phyloP scores from a whole-genome alignment of 2,797 vertebrate species.

The Pelobates cultripes region DNA sequence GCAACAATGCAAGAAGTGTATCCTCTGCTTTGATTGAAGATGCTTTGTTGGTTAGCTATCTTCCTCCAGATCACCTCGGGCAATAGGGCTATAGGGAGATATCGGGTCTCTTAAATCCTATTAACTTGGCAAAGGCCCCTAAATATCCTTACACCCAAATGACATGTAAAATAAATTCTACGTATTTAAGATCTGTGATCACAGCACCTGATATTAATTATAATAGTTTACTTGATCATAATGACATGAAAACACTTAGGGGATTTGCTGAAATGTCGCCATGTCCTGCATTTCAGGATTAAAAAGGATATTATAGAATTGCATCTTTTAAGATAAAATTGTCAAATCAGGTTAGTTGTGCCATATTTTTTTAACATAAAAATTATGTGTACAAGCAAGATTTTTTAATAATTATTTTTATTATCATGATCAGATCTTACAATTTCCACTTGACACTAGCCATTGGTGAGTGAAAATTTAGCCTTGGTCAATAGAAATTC shows the following conservation, averaged over 20 bases:
- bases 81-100: slow-evolving; percentile 46
- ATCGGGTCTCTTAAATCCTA: slow-evolving; percentile 60
- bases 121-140: slow-evolving; percentile 27
- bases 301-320: too few relatives aligned
- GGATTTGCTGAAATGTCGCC: background rate
- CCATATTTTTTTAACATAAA: too few relatives aligned
- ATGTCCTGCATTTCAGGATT: too few relatives aligned
- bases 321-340: too few relatives aligned
- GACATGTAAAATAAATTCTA: background rate
- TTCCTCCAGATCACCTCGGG: slow-evolving; percentile 62
- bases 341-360: too few relatives aligned
- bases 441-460: too few relatives aligned
- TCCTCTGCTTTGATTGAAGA: slow-evolving; percentile 67
- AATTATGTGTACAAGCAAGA: too few relatives aligned
- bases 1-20: slow-evolving; percentile 57
- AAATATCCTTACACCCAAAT: slow-evolving; percentile 7
- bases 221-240: background rate
- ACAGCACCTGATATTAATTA: background rate
- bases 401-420: too few relatives aligned
- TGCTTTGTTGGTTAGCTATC: slow-evolving; percentile 56
- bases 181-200: background rate
- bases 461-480: too few relatives aligned
- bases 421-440: too few relatives aligned
- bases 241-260: background rate
- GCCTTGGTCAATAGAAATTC: too few relatives aligned